Percentiles rank a stretch among this genome's conserved stretches.
Conservation (phyloP, 2,113 vertebrate genomes). For the Nothocercus julius region DNA sequence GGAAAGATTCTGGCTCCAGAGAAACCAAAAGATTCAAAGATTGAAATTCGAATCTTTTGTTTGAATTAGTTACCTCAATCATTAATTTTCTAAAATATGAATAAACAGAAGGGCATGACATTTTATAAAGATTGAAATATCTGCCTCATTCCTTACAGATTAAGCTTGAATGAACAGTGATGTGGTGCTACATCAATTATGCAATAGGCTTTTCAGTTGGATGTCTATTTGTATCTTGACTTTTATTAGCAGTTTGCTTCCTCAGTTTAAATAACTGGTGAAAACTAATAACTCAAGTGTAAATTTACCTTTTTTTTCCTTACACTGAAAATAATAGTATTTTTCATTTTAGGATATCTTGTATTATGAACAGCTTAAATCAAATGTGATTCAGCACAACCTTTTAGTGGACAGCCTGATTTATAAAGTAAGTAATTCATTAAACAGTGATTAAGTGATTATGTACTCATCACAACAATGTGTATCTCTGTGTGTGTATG, state of each 20-base stretch:
- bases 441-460: neutral
- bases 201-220: neutral
- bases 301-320: neutral
- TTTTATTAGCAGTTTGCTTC: neutral
- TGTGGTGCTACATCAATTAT: neutral
- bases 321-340: slow-evolving; percentile 3
- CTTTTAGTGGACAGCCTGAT: slow-evolving; percentile 97
- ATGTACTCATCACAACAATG: neutral
- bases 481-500: neutral
- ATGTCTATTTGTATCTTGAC: neutral
- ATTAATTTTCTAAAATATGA: neutral
- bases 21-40: neutral
- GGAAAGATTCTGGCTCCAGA: neutral
- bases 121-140: neutral
- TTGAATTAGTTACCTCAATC: neutral
- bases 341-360: slow-evolving; percentile 86
- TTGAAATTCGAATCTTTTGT: neutral
- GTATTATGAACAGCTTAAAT: slow-evolving; percentile 95
- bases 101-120: accelerated
- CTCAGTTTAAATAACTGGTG: neutral
- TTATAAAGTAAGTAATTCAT: slow-evolving; percentile 89
- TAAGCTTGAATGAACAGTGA: neutral
- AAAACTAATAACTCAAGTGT: neutral
- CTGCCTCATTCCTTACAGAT: neutral
- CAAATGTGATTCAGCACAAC: slow-evolving; percentile 93